Base-by-base conservation (phyloP, 1,140 invertebrate species). In the Heterodera carotae region DNA sequence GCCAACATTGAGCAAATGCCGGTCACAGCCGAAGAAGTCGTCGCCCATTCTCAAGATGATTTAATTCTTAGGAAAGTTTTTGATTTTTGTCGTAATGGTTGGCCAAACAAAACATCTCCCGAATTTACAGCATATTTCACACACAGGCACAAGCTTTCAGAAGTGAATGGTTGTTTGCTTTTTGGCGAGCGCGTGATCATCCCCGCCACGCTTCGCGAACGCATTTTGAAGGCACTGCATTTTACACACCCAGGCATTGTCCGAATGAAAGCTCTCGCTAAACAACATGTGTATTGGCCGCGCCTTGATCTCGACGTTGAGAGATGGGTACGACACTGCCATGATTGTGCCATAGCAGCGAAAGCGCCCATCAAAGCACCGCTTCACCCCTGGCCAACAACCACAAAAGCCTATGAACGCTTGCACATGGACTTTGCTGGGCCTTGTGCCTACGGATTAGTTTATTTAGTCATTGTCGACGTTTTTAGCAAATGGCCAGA, bases 191-290 rank as follows among this genome's bases (percentile, higher is more conserved):
- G 88, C 76, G 82, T 89, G 1, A 76, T 90, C 12, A 86, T 90
- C 31, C 90, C 91, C 39, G 83, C 88, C 81, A 70, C 48, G 27
- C 75, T 89, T 56, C 86, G 83, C 66, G 27, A 79, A 15, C 43
- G 81, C 69, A 81, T 90, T 12, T 75, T 90, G 6, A 69, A 88
- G 25, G 82, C 88, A 73, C 80, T 91, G 22, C 90, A 91, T 84
- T 71, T 76, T 15, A 88, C 86, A 0, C 70, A 72, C 59, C 70
- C 70, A 8, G 73, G 73, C 29, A 75, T 75, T 3, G 64, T 69
- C 0, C 4, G 84, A 0, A 91, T 91, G 90, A 91, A 91, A 83
- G 78, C 84, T 1, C 66, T 90, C 22, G 86, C 91, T 2, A 67
- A 90, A 25, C 84, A 81, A 18, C 90, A 91, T 81, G 86, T 90